Conservation (phyloP, 1,140 invertebrate genomes). For the Pseudomyrmex cubaensis region DNA sequence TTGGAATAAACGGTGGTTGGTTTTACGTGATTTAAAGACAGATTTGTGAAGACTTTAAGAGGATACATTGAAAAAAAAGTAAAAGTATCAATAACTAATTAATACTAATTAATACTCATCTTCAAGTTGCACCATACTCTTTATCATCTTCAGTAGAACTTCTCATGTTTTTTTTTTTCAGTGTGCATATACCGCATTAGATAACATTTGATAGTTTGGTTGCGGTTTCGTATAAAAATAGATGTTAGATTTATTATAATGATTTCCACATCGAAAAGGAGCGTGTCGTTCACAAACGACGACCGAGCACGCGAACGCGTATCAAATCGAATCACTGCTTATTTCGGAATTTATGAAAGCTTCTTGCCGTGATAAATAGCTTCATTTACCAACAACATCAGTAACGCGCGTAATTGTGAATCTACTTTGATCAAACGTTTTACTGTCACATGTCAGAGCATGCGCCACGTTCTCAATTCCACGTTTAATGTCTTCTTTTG, state of each 20-base stretch:
- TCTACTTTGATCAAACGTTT: slow-evolving; percentile 27
- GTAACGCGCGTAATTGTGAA: slow-evolving; percentile 38
- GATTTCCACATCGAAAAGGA: slow-evolving; percentile 38
- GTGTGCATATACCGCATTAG: not conserved
- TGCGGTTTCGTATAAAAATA: slow-evolving; percentile 28
- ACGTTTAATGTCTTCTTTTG: slow-evolving; percentile 9
- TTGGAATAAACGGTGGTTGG: no score
- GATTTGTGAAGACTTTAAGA: no score
- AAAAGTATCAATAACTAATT: not conserved
- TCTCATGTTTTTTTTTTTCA: no score
- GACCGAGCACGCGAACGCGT: slow-evolving; percentile 37
- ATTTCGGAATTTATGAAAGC: slow-evolving; percentile 48
- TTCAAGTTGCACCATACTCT: no score
- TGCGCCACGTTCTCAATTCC: not conserved
- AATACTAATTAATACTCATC: no score
- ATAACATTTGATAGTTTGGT: slow-evolving; percentile 23
- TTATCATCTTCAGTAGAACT: not conserved
- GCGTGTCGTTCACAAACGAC: slow-evolving; percentile 31
- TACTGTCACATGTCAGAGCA: not conserved
- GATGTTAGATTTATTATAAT: slow-evolving; percentile 46
- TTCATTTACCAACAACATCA: slow-evolving; percentile 10
- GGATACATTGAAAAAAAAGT: not conserved
- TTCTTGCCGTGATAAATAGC: slow-evolving; percentile 35
- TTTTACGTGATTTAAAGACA: no score
- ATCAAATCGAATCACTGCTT: slow-evolving; percentile 30